Evolutionary conservation across 1,140 invertebrate species (phyloP).

Genomic region (Aphis gossypii): DNA sequence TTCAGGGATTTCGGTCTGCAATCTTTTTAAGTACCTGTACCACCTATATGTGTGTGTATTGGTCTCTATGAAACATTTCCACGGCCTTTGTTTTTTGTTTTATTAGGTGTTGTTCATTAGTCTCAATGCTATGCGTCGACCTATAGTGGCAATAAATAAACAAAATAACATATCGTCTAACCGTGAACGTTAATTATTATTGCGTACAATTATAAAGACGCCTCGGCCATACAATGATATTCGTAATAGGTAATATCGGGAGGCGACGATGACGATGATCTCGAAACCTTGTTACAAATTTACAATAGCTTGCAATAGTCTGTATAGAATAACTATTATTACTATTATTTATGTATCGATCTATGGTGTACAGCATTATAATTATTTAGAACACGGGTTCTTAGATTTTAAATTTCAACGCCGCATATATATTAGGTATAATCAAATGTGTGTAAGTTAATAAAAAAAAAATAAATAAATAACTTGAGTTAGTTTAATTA

Average conservation of each 20-base stretch:
- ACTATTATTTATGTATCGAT: background rate
- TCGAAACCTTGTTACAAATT: constrained; percentile 25
- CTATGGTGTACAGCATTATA: background rate
- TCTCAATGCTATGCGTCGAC: constrained; percentile 35
- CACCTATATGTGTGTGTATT: background rate
- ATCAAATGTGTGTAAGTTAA: background rate
- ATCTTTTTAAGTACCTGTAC: background rate
- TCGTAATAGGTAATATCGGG: background rate
- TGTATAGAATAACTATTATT: background rate
- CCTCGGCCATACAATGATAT: constrained; percentile 3
- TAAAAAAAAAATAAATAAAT: background rate
- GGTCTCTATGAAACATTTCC: background rate
- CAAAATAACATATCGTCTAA: background rate
- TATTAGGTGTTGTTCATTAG: constrained; percentile 40
- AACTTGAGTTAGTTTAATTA: background rate
- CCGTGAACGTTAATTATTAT: constrained; percentile 43
- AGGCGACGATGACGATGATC: constrained; percentile 20
- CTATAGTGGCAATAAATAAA: constrained; percentile 21
- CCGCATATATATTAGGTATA: background rate
- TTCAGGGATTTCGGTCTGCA: constrained; percentile 26
- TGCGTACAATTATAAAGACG: background rate
- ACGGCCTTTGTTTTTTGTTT: constrained; percentile 4
- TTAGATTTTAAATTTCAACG: background rate
- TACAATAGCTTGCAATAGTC: background rate
- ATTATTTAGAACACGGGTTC: background rate